phyloP scores from a whole-genome alignment of 2,797 vertebrate genomes.

The Sus cebifrons region DNA sequence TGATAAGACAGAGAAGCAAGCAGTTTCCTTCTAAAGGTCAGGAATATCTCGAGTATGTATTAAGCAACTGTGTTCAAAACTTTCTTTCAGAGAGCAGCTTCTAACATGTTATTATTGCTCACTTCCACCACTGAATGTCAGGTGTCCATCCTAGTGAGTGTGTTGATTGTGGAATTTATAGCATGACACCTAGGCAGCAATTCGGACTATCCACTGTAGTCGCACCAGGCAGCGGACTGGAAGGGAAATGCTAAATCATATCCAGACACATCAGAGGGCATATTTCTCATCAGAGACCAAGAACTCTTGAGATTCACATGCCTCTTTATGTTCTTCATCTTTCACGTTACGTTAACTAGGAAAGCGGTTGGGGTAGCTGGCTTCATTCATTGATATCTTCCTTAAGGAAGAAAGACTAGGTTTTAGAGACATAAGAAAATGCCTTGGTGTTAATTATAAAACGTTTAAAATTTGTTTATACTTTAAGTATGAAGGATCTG shows the following conservation, averaged over 20 bases:
- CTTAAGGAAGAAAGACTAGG: not conserved
- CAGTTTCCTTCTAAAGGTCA: not conserved
- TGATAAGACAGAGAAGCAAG: not conserved
- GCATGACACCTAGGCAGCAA: not conserved
- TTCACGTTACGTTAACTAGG: conserved; percentile 65
- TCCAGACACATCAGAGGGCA: not conserved
- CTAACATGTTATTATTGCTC: conserved; percentile 39
- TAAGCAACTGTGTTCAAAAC: not conserved
- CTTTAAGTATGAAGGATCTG: not conserved
- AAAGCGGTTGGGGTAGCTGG: not conserved
- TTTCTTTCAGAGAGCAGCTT: not conserved
- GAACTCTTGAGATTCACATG: conserved; percentile 36
- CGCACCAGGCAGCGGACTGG: not conserved
- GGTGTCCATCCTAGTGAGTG: not conserved
- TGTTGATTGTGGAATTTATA: conserved; percentile 19
- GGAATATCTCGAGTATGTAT: not conserved
- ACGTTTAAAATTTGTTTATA: not conserved
- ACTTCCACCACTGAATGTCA: conserved; percentile 31
- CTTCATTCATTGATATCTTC: not conserved
- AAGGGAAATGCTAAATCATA: not conserved
- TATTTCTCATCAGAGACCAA: conserved; percentile 39
- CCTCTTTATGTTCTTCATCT: not conserved
- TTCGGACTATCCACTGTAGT: conserved; percentile 8
- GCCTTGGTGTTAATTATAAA: not conserved
- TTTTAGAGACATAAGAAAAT: not conserved